Percentiles rank a stretch among this genome's conserved stretches.
Conservation (phyloP, 2,797 vertebrate genomes). For the Fundulus diaphanus region DNA sequence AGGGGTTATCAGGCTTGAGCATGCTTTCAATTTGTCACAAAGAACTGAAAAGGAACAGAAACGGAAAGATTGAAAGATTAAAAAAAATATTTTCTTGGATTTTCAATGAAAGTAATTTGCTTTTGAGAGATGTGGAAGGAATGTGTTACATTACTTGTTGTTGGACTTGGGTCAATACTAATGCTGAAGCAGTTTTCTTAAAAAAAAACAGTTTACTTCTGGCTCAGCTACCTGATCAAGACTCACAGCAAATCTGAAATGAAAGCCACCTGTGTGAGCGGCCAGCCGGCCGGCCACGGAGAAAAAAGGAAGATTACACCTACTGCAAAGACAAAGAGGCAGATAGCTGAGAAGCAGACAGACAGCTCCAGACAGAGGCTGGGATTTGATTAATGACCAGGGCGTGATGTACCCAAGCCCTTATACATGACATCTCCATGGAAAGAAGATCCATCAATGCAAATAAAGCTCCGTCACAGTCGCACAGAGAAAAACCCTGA, state of each 20-base stretch:
- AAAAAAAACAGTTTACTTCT: neutral
- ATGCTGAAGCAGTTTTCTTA: neutral
- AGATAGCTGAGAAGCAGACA: slow-evolving; percentile 55
- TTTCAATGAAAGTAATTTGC: neutral
- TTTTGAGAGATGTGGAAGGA: neutral
- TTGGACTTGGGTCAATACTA: neutral
- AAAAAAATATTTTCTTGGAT: neutral
- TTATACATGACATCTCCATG: slow-evolving; percentile 80
- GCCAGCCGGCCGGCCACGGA: neutral
- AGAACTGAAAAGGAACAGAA: neutral
- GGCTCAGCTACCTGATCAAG: neutral
- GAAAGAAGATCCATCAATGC: slow-evolving; percentile 86
- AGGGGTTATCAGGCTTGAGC: slow-evolving; percentile 18
- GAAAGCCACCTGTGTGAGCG: slow-evolving; percentile 1
- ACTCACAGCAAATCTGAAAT: neutral
- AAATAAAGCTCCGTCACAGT: slow-evolving; percentile 73
- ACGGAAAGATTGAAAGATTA: neutral
- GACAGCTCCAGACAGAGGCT: slow-evolving; percentile 60
- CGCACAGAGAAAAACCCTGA: slow-evolving; percentile 62
- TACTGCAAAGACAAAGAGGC: slow-evolving; percentile 25
- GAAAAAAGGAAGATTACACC: neutral
- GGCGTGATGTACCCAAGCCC: slow-evolving; percentile 74
- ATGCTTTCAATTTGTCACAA: neutral
- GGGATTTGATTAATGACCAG: slow-evolving; percentile 83
- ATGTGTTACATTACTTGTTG: neutral